Evolutionary conservation across 1,140 invertebrate genomes (phyloP).

Genomic region (Cyphomyrmex costatus): DNA sequence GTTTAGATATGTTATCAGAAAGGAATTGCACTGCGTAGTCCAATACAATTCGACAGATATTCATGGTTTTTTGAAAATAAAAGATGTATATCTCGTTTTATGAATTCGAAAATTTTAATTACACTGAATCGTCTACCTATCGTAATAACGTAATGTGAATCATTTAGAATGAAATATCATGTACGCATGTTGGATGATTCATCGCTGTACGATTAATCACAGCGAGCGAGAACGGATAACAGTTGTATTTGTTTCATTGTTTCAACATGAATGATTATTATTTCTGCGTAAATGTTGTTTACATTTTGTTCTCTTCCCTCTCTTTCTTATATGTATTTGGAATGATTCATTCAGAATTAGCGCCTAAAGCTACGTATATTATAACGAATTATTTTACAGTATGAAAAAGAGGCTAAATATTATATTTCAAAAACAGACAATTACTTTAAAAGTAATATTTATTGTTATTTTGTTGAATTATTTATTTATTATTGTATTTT

Average conservation of each 20-base stretch:
- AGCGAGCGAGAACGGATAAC: slow-evolving; percentile 13
- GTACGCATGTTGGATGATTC: slow-evolving; percentile 18
- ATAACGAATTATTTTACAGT: neutral
- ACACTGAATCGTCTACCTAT: neutral
- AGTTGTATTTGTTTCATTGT: slow-evolving; percentile 20
- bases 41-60: slow-evolving; percentile 23
- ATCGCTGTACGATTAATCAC: slow-evolving; percentile 37
- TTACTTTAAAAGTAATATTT: neutral
- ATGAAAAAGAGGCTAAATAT: slow-evolving; percentile 19
- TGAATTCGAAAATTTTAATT: neutral
- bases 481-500: neutral
- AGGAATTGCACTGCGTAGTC: neutral
- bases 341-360: slow-evolving; percentile 34
- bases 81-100: neutral
- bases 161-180: slow-evolving; percentile 26
- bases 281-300: slow-evolving; percentile 21
- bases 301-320: neutral
- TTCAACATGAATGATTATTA: slow-evolving; percentile 18
- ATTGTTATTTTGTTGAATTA: neutral
- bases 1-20: neutral
- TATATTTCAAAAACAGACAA: no score
- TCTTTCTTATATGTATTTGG: neutral
- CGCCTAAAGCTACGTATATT: neutral
- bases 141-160: slow-evolving; percentile 24
- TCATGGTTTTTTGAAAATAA: slow-evolving; percentile 5